Percentiles rank a stretch among this genome's conserved stretches.
These are phyloP conservation scores for Gymnoscopelus braueri DNA, from an alignment of 2,797 vertebrate genomes.

Conservation along the genomic window DNA sequence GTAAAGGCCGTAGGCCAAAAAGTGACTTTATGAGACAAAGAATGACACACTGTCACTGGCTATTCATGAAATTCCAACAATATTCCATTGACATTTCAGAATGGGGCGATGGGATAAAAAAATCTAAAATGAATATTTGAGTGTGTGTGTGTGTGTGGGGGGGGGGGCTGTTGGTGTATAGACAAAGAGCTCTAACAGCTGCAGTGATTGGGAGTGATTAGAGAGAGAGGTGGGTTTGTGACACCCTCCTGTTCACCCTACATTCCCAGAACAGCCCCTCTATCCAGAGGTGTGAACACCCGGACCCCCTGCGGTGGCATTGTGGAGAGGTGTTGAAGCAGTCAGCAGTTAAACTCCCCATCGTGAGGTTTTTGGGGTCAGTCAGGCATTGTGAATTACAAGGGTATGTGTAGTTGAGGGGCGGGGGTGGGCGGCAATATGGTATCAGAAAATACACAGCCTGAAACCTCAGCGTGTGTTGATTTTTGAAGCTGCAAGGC, in stretches of 20 bases:
- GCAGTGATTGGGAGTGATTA: slow-evolving; percentile 26
- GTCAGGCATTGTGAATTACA: slow-evolving; percentile 43
- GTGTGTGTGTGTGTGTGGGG: background rate
- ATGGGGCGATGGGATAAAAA: background rate
- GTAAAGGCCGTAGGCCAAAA: slow-evolving; percentile 38
- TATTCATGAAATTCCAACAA: slow-evolving; percentile 3
- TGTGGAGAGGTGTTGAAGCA: slow-evolving; percentile 77
- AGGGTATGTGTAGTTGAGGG: background rate
- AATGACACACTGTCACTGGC: background rate
- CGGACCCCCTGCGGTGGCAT: slow-evolving; percentile 67
- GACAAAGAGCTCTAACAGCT: slow-evolving; percentile 69
- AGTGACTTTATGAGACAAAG: background rate
- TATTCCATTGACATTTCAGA: slow-evolving; percentile 37
- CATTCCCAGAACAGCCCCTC: slow-evolving; percentile 63
- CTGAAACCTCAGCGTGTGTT: slow-evolving; percentile 34
- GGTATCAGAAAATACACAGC: slow-evolving; percentile 32
- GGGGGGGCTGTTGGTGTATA: slow-evolving; percentile 21
- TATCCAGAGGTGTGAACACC: slow-evolving; percentile 73
- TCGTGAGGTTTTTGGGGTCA: slow-evolving; percentile 54
- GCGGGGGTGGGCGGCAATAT: slow-evolving; percentile 43
- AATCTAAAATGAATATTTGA: background rate
- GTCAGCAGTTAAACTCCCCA: slow-evolving; percentile 59
- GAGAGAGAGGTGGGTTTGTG: slow-evolving; percentile 6
- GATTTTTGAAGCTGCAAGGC: slow-evolving; percentile 22
- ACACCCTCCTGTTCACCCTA: slow-evolving; percentile 28